Percentiles rank a stretch among this genome's conserved stretches.
phyloP scores from a whole-genome alignment of 1,140 invertebrate genomes.

The Hirudo medicinalis region DNA sequence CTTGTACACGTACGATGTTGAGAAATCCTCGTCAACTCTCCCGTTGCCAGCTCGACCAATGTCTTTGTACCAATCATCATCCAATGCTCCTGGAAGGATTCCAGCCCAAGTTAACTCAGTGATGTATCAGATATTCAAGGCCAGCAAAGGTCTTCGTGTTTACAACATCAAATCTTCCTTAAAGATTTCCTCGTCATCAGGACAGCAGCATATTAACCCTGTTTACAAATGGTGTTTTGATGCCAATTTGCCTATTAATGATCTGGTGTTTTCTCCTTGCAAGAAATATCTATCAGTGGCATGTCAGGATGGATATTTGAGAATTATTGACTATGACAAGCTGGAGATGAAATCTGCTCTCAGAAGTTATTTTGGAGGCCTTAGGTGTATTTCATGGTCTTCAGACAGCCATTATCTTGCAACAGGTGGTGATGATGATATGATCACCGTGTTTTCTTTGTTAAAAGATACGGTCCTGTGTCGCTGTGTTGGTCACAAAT shows the following conservation, averaged over 20 bases:
- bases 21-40: constrained; percentile 65
- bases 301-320: constrained; percentile 85
- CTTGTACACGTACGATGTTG: constrained; percentile 92
- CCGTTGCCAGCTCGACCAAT: constrained; percentile 78
- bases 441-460: constrained; percentile 91
- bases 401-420: constrained; percentile 70
- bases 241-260: constrained; percentile 44
- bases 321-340: constrained; percentile 90
- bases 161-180: too few species aligned
- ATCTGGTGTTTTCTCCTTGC: constrained; percentile 11
- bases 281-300: constrained; percentile 47
- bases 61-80: constrained; percentile 88
- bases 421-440: constrained; percentile 92
- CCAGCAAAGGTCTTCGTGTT: too few species aligned
- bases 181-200: too few species aligned
- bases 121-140: too few species aligned
- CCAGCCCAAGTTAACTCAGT: constrained; percentile 51
- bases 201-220: constrained; percentile 53
- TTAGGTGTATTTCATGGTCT: constrained; percentile 86
- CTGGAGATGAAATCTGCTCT: constrained; percentile 74
- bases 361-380: constrained; percentile 89
- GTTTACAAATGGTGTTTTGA: constrained; percentile 58
- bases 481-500: constrained; percentile 75
- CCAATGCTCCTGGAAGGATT: constrained; percentile 85
- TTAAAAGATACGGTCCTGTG: constrained; percentile 81